phyloP scores from a whole-genome alignment of 2,113 vertebrate species.

The Catharus fuscescens region DNA sequence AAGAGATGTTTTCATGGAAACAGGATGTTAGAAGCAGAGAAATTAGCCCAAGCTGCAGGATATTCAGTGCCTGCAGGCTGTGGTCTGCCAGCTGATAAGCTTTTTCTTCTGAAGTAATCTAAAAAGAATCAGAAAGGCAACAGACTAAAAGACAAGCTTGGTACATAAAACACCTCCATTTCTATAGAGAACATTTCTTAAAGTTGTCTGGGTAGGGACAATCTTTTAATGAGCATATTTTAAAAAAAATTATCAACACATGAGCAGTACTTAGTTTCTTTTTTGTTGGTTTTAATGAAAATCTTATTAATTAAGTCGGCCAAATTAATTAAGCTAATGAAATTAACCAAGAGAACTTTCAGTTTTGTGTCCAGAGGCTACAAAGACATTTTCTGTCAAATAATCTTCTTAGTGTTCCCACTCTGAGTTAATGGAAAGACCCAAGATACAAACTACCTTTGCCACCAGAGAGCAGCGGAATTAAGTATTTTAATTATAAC shows the following conservation, averaged over 20 bases:
- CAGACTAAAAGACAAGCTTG: neutral
- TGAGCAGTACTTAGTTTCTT: neutral
- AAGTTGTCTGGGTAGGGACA: neutral
- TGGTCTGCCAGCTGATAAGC: neutral
- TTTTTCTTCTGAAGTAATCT: neutral
- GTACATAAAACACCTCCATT: neutral
- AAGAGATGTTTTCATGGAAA: neutral
- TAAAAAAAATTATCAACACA: neutral
- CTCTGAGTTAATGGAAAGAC: neutral
- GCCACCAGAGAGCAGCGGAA: slow-evolving; percentile 7
- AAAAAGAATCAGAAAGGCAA: neutral
- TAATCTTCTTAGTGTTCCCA: neutral
- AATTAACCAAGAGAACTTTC: neutral
- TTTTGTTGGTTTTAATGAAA: neutral
- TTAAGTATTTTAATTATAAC: slow-evolving; percentile 34
- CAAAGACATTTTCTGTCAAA: neutral
- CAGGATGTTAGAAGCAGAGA: neutral
- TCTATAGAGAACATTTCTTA: neutral
- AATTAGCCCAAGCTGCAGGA: neutral
- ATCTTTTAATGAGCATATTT: neutral
- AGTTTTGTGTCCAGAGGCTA: slow-evolving; percentile 34
- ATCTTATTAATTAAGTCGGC: slow-evolving; percentile 17
- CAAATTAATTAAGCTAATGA: slow-evolving; percentile 44
- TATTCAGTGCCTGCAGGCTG: neutral
- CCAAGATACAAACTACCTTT: neutral